Percentiles rank a stretch among this genome's conserved stretches.
phyloP scores from a whole-genome alignment of 2,797 vertebrate genomes.

The Lacerta viridis region DNA sequence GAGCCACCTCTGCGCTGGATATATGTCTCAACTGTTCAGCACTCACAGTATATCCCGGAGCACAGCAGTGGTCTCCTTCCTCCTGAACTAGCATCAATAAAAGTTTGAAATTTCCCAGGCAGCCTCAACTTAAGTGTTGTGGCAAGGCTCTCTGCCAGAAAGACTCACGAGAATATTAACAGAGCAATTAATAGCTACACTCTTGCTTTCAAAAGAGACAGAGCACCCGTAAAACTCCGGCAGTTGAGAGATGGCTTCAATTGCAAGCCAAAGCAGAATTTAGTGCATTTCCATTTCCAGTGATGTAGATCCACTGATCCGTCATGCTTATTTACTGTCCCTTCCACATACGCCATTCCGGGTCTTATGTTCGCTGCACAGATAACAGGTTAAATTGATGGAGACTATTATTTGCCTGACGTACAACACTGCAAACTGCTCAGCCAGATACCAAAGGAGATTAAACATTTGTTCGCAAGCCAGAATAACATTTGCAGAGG shows the following conservation, averaged over 20 bases:
- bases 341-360: slow-evolving; percentile 31
- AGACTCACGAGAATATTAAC: slow-evolving; percentile 64
- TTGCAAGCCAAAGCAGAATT: slow-evolving; percentile 62
- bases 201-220: slow-evolving; percentile 51
- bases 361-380: slow-evolving; percentile 45
- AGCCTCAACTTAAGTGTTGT: slow-evolving; percentile 32
- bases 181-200: slow-evolving; percentile 60
- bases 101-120: slow-evolving; percentile 16
- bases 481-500: slow-evolving; percentile 62
- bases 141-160: slow-evolving; percentile 39
- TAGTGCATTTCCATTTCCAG: slow-evolving; percentile 72
- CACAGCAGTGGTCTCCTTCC: slow-evolving; percentile 33
- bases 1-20: slow-evolving; percentile 23
- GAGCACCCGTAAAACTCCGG: slow-evolving; percentile 37
- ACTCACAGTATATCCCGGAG: not conserved
- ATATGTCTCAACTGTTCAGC: not conserved
- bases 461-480: slow-evolving; percentile 63
- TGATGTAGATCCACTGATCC: slow-evolving; percentile 56
- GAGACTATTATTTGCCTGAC: slow-evolving; percentile 58
- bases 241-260: slow-evolving; percentile 60
- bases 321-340: slow-evolving; percentile 71
- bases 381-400: slow-evolving; percentile 67
- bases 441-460: slow-evolving; percentile 63
- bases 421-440: slow-evolving; percentile 61
- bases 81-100: slow-evolving; percentile 15